Evolutionary conservation across 2,797 vertebrate genomes (phyloP), one percentile per base, ranked within the genome.

Genomic region (Acridotheres tristis): DNA sequence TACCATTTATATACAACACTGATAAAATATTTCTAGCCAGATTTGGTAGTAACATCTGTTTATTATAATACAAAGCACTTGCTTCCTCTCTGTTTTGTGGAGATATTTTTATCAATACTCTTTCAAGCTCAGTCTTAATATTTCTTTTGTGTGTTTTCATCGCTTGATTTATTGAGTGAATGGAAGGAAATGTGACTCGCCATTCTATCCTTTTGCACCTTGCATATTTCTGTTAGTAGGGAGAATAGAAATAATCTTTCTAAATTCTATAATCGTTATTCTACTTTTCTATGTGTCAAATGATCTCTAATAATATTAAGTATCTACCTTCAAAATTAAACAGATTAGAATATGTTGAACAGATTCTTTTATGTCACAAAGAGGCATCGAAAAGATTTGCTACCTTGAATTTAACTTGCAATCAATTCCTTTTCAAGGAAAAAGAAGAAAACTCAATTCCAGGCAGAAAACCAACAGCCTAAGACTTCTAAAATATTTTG

Each of bases 61-160:
- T 93, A 58, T 69, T 78, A 36, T 36, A 83, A 54, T 22, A 27
- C n/a, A 80, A 34, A 61, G 6, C 21, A 42, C 27, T 79, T 84
- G 7, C 29, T 82, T 74, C n/a, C 16, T 77, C 14, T 89, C 42
- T 14, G 7, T 80, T 95, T 91, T 89, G 57, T 82, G 48, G 27
- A 94, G 36, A 34, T 95, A 62, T 71, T 87, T 92, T 93, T 43
- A 66, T 93, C 72, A 89, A 89, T 91, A 88, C 7, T 80, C 54
- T 87, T 93, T 72, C 48, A 72, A 91, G 58, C 69, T 89, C 65
- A 80, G 48, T 78, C 36, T 75, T 88, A 87, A 55, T 83, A 50
- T 59, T 75, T 92, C 90, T 92, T 82, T 55, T 81, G 16, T 57
- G 32, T 65, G 45, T 92, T 89, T 96, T 94, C 62, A 78, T 91